Percentiles rank a stretch among this genome's conserved stretches.
Evolutionary conservation across 2,888 invertebrate genomes (phyloP).

Genomic region (Leptopilina myrica): DNA sequence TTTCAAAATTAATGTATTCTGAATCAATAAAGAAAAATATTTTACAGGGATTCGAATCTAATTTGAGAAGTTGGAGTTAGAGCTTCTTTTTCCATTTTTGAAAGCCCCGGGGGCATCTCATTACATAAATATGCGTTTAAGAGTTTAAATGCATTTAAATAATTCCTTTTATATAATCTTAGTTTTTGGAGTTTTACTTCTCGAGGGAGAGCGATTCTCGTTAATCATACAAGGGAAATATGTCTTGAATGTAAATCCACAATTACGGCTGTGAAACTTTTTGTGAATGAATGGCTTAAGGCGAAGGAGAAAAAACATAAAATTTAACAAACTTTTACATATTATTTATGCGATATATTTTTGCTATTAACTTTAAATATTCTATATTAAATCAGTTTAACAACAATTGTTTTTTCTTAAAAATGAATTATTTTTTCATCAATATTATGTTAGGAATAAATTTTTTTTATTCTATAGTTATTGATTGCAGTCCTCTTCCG

Average conservation of each 20-base stretch:
- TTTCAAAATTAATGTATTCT: neutral
- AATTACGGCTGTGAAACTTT: constrained; percentile 56
- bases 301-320: neutral
- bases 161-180: constrained; percentile 53
- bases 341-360: neutral
- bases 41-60: constrained; percentile 30
- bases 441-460: too few species aligned
- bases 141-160: constrained; percentile 52
- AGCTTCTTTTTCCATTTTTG: neutral
- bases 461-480: too few species aligned
- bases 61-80: neutral
- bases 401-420: too few species aligned
- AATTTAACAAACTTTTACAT: neutral
- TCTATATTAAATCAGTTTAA: too few species aligned
- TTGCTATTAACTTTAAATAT: too few species aligned
- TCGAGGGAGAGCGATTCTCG: constrained; percentile 59
- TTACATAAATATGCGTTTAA: constrained; percentile 51
- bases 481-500: too few species aligned
- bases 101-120: constrained; percentile 31
- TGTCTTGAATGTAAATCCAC: constrained; percentile 62
- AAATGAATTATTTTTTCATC: too few species aligned
- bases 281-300: neutral
- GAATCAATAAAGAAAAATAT: neutral
- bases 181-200: constrained; percentile 53
- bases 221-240: constrained; percentile 66